Evolutionary conservation across 2,113 vertebrate genomes (phyloP), one percentile per base, ranked within the genome.

Genomic region (Pimephales promelas): DNA sequence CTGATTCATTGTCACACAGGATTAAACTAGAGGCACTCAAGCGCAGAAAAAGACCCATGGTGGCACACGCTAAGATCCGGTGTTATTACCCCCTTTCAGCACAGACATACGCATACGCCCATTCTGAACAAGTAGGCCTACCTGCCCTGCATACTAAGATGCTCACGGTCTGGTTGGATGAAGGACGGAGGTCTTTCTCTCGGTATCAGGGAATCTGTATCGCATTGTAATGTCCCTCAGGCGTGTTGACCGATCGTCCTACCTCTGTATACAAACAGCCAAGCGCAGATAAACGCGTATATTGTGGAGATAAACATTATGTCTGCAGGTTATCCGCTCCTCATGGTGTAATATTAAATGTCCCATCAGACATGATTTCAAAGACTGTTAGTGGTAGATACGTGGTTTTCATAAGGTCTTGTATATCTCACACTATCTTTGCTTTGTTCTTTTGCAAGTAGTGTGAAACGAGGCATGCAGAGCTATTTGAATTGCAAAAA

Each of bases 131-230:
- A 81, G 75, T 84, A 49, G 57, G 66, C 34, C 68, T 45, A 49
- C 83, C 79, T 86, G 84, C 59, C 82, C 49, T 78, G 87, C 85
- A 86, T 88, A 79, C 81, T 89, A 88, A 89, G 71, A 68, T 26
- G 45, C 45, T 71, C 73, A 16, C 16, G 31, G 49, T 81, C 57
- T 73, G 62, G 54, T 45, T 59, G 28, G 49, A 64, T 84, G 74
- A 85, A 88, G 81, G 81, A 85, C 78, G 40, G 61, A 56, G 54
- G 68, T 79, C 43, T 34, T 54, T 73, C 24, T 78, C n/a, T 31
- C 1, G 0, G 40, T 84, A 86, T 86, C 83, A 47, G 9, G 47
- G 82, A 85, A 86, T 84, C 68, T 72, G 68, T 72, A 40, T 75
- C 70, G 79, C 72, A 34, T 56, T 70, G 43, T 57, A 79, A 84